Evolutionary conservation across 2,888 invertebrate species (phyloP).

Genomic region (Chelonus formosanus): DNA sequence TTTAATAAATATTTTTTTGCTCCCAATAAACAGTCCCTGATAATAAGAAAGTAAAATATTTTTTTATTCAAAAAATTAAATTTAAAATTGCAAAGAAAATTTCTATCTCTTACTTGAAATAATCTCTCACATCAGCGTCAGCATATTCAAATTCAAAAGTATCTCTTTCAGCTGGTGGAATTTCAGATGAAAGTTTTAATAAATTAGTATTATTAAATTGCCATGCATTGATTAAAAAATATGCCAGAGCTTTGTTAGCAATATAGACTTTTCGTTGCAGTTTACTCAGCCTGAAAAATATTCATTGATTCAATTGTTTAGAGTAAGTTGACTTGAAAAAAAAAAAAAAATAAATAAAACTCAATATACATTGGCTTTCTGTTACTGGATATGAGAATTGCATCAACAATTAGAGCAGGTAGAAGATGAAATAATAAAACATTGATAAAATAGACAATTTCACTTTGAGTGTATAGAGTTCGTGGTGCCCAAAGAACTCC

Average conservation of each 20-base stretch:
- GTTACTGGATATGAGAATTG: slow-evolving; percentile 72
- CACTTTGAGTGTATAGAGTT: slow-evolving; percentile 70
- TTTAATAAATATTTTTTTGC: slow-evolving; percentile 74
- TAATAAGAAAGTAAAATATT: slow-evolving; percentile 16
- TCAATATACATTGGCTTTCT: slow-evolving; percentile 74
- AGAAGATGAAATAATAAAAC: slow-evolving; percentile 79
- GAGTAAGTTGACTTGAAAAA: no score
- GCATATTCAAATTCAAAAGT: slow-evolving; percentile 72
- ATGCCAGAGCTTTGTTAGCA: slow-evolving; percentile 76
- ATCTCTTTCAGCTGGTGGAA: slow-evolving; percentile 67
- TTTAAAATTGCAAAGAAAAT: no score
- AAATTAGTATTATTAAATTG: slow-evolving; percentile 74
- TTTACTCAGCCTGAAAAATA: slow-evolving; percentile 73
- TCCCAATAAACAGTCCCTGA: slow-evolving; percentile 69
- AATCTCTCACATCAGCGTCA: slow-evolving; percentile 67
- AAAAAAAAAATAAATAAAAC: no score
- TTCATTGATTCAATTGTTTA: neutral
- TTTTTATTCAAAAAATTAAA: neutral
- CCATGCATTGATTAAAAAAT: slow-evolving; percentile 83
- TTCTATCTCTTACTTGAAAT: slow-evolving; percentile 59
- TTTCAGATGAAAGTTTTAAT: slow-evolving; percentile 66
- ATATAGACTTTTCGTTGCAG: slow-evolving; percentile 83
- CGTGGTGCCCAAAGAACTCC: slow-evolving; percentile 76
- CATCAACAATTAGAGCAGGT: slow-evolving; percentile 81
- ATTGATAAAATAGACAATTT: slow-evolving; percentile 72